phyloP scores from a whole-genome alignment of 35 echinoderm and acorn worm genomes.

The Diadema setosum region DNA sequence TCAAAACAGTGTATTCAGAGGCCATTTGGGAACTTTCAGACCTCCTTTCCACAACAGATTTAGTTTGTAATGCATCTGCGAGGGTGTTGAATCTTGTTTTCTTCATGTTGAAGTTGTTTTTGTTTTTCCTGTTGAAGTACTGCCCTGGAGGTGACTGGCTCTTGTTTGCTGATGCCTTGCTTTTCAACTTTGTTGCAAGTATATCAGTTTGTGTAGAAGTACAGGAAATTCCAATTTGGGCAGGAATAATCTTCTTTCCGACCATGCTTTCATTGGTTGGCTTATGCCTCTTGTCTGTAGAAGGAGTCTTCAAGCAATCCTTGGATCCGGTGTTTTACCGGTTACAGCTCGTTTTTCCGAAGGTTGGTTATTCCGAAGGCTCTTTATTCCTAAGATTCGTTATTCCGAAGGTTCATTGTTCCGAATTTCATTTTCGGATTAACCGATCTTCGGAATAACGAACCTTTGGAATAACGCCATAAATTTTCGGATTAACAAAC shows the following conservation, averaged over 20 bases:
- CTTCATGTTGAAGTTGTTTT: neutral
- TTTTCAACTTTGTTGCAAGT: conserved; percentile 8
- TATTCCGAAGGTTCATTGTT: no score
- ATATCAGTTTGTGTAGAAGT: neutral
- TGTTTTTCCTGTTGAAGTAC: no score
- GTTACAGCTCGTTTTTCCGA: no score
- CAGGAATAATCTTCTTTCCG: neutral
- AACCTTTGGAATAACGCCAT: no score
- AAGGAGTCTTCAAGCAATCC: neutral
- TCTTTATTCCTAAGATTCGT: no score
- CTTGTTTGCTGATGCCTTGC: neutral
- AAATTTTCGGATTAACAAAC: no score
- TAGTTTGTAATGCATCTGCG: neutral
- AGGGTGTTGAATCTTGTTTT: neutral
- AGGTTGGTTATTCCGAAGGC: no score
- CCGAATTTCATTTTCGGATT: no score
- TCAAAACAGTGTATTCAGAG: neutral
- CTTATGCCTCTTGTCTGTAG: neutral
- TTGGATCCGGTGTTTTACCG: neutral
- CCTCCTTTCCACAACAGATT: neutral
- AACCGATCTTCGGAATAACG: no score
- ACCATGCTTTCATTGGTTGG: neutral
- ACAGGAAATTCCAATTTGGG: neutral
- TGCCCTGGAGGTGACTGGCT: neutral
- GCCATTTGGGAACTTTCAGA: neutral